A percentile compares a stretch with the other conserved stretches of the same genome.
phyloP scores from a whole-genome alignment of 2,888 invertebrate species.

The Pachymerium ferrugineum region DNA sequence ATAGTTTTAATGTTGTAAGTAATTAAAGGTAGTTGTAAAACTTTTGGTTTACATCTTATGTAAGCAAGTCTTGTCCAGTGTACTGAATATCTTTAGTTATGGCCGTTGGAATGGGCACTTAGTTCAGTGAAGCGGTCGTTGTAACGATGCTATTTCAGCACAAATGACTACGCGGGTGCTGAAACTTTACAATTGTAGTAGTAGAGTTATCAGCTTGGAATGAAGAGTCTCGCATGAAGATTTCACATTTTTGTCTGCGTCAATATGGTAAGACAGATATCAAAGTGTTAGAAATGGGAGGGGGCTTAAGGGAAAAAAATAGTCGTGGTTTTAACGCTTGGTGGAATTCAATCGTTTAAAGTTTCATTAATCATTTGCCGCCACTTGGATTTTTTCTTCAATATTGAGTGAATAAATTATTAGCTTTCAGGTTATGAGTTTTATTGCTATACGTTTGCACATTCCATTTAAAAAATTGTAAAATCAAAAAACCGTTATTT shows the following conservation, averaged over 20 bases:
- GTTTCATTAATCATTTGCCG: not conserved
- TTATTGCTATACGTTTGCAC: too few species aligned
- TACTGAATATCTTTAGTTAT: slow-evolving; percentile 18
- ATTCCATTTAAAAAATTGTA: too few species aligned
- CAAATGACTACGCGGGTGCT: slow-evolving; percentile 3
- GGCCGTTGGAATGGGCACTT: not conserved
- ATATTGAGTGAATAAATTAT: too few species aligned
- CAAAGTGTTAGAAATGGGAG: not conserved
- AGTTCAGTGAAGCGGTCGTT: slow-evolving; percentile 5
- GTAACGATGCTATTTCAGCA: slow-evolving; percentile 21
- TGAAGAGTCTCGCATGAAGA: not conserved
- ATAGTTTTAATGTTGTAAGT: not conserved
- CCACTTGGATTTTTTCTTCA: not conserved
- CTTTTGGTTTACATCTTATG: not conserved
- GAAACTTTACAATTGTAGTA: slow-evolving; percentile 21
- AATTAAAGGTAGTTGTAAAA: not conserved
- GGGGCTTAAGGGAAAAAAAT: not conserved
- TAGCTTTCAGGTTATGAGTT: too few species aligned
- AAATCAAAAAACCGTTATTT: too few species aligned
- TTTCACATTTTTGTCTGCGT: not conserved
- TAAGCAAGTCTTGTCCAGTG: not conserved
- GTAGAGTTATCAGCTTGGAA: slow-evolving; percentile 1
- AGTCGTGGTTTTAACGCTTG: not conserved
- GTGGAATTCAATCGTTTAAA: not conserved
- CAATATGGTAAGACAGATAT: not conserved